Percentiles rank a stretch among this genome's conserved stretches.
Evolutionary conservation across 2,888 invertebrate species (phyloP).

Genomic region (Kryphioiulus occultus): DNA sequence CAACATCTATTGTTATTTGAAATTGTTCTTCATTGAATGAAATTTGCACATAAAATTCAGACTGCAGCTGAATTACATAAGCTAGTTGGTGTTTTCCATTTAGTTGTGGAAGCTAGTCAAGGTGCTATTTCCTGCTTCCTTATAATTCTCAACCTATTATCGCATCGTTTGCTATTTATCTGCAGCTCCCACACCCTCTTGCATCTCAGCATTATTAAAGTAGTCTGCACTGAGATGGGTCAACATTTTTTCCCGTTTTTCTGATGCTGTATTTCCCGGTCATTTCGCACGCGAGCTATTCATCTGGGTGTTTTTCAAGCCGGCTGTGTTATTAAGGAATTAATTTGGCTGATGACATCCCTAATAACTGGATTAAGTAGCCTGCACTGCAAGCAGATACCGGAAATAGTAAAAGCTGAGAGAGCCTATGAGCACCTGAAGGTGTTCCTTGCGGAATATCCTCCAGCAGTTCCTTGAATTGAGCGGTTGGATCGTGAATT

Average conservation of each 20-base stretch:
- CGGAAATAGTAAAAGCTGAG: background rate
- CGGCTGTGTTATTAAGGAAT: background rate
- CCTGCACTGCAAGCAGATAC: background rate
- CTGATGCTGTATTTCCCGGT: background rate
- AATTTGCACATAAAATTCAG: too few species aligned
- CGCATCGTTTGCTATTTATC: background rate
- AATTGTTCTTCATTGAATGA: too few species aligned
- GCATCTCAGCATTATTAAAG: background rate
- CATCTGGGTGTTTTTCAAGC: background rate
- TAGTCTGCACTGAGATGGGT: background rate
- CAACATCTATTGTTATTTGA: too few species aligned
- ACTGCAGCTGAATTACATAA: too few species aligned
- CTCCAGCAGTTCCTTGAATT: background rate
- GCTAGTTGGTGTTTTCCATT: too few species aligned
- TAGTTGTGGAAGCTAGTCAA: too few species aligned
- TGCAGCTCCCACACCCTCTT: background rate
- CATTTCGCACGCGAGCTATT: background rate
- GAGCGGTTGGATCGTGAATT: too few species aligned
- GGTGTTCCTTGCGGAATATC: background rate
- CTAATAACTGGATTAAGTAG: background rate
- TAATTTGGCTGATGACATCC: background rate
- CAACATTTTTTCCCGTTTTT: background rate
- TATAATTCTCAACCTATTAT: background rate
- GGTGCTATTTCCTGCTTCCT: background rate
- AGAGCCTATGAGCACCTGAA: background rate